Base-by-base conservation (phyloP, 2,113 vertebrate species). In the Ailurus styani region DNA sequence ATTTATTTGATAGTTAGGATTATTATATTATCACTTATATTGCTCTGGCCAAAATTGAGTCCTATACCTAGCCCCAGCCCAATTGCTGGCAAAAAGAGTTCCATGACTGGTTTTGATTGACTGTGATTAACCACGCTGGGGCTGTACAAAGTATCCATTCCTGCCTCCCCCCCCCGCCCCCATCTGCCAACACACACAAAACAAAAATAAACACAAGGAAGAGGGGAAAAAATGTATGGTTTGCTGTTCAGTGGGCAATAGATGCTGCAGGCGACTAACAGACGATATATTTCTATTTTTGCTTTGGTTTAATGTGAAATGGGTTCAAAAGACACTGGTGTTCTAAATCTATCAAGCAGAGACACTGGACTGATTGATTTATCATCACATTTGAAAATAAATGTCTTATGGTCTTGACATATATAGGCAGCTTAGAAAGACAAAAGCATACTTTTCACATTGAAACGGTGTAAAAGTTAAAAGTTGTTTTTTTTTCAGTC, bases 271-370 rank as follows among this genome's bases (percentile, higher is more conserved):
- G 45, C 6, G 0, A 77, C 70, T 52, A 92, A 66, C 3, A 60
- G 60, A 50, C 37, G 47, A 87, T 72, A 18, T 60, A 25, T 18
- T 62, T 85, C 55, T 45, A 40, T 47, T 83, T 77, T 87, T 70
- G n/a, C 45, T 62, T 87, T 93, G 37, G 57, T 89, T 94, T 90
- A 55, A 95, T 78, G 93, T 57, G 68, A 94, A 97, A 72, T 87
- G 18, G 77, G 45, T 85, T 81, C n/a, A 55, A 87, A 78, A 95
- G 82, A 75, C 72, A 82, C 47, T 68, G 34, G 40, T 75, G 57
- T 55, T 84, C 79, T 90, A 66, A 84, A 66, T 90, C 87, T 77
- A 84, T 75, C 87, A 95, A 83, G n/a, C 10, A 52, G 17, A 88
- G 55, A 85, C 15, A 55, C 7, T 55, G 37, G n/a, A 54, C 20